A percentile compares a stretch with the other conserved stretches of the same genome.
Conservation (phyloP, 2,797 vertebrate species). For the Enteromius paludinosus region DNA sequence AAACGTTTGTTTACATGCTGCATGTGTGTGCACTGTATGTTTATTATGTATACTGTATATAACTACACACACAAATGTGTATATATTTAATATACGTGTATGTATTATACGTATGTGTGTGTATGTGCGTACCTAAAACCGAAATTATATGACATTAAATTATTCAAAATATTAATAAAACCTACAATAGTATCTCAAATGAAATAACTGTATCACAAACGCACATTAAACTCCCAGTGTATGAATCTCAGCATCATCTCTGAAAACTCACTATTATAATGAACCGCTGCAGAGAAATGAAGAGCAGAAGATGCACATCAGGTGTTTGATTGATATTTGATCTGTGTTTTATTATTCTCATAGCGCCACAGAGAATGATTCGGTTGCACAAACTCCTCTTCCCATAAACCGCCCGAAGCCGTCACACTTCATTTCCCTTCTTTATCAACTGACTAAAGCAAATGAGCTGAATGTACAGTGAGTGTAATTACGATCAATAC, state of each 20-base stretch:
- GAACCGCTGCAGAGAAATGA: not conserved
- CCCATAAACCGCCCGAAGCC: not conserved
- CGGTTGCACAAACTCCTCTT: not conserved
- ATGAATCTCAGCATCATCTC: not conserved
- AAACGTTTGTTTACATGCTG: too few species aligned
- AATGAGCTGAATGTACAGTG: not conserved
- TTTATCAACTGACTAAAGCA: not conserved
- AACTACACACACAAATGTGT: too few species aligned
- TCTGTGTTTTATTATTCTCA: conserved; percentile 10
- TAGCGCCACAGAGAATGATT: not conserved
- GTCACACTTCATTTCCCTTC: not conserved
- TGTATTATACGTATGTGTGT: too few species aligned
- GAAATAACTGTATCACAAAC: not conserved
- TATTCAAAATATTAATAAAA: too few species aligned
- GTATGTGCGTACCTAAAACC: too few species aligned
- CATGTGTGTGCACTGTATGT: too few species aligned
- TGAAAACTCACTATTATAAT: not conserved
- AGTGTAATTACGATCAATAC: not conserved
- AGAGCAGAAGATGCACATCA: not conserved
- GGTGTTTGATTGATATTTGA: conserved; percentile 2
- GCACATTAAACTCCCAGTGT: not conserved
- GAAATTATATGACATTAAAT: too few species aligned
- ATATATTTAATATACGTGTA: too few species aligned
- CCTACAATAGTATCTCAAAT: too few species aligned
- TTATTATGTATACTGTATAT: too few species aligned